A percentile compares a stretch with the other conserved stretches of the same genome.
Conservation (phyloP, 1,140 invertebrate species). For the Dufourea novaeangliae region DNA sequence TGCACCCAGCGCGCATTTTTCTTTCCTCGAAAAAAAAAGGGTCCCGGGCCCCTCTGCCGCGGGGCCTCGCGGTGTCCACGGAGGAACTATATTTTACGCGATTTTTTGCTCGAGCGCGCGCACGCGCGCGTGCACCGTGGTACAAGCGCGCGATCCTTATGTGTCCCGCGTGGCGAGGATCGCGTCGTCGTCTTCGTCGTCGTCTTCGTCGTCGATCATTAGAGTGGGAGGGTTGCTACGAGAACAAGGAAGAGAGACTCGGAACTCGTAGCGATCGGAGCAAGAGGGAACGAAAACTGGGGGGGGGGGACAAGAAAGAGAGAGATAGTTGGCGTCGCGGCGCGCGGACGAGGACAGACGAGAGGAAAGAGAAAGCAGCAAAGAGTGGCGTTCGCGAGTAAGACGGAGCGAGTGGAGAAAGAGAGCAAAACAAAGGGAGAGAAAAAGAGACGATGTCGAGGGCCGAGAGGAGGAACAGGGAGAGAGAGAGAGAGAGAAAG, state of each 20-base stretch:
- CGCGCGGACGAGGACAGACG: too few relatives aligned
- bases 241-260: slow-evolving; percentile 20
- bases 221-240: slow-evolving; percentile 37
- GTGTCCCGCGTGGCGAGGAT: slow-evolving; percentile 53
- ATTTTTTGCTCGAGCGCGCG: slow-evolving; percentile 39
- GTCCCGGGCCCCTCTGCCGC: neutral
- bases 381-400: too few relatives aligned
- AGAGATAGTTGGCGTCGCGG: slow-evolving; percentile 34
- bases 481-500: slow-evolving; percentile 12
- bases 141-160: slow-evolving; percentile 59
- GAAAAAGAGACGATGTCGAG: neutral
- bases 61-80: slow-evolving; percentile 22
- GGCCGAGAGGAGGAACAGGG: neutral
- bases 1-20: slow-evolving; percentile 45
- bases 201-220: slow-evolving; percentile 25
- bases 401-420: slow-evolving; percentile 17
- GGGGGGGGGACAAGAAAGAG: slow-evolving; percentile 33
- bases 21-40: slow-evolving; percentile 45
- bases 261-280: neutral
- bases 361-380: too few relatives aligned
- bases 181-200: slow-evolving; percentile 40
- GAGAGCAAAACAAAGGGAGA: neutral
- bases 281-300: slow-evolving; percentile 10
- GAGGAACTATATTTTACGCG: slow-evolving; percentile 59
- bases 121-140: slow-evolving; percentile 49